Percentiles rank a stretch among this genome's conserved stretches.
These are phyloP conservation scores for Drosophila fuyamai DNA, from an alignment of 1,140 invertebrate genomes.

Conservation along the genomic window DNA sequence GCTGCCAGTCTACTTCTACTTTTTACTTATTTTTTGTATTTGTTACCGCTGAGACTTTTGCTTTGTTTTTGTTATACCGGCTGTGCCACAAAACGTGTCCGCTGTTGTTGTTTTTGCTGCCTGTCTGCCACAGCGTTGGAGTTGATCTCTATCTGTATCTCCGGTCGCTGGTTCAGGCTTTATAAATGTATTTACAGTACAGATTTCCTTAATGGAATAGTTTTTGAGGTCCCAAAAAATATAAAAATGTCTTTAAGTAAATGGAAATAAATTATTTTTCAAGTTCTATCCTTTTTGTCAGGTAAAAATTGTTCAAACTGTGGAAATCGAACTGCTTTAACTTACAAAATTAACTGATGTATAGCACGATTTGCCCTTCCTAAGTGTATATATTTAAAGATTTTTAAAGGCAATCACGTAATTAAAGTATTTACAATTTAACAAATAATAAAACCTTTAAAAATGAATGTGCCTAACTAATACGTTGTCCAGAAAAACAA, in stretches of 20 bases:
- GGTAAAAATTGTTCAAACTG: no score
- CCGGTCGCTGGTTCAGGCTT: conserved; percentile 62
- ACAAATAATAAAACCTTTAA: no score
- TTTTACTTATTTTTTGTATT: conserved; percentile 31
- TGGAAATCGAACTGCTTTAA: no score
- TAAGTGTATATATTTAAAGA: no score
- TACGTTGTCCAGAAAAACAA: no score
- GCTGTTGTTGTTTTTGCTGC: conserved; percentile 41
- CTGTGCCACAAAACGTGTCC: conserved; percentile 79
- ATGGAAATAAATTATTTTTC: no score
- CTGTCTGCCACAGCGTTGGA: conserved; percentile 73
- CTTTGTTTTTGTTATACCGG: conserved; percentile 69
- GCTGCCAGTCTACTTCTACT: conserved; percentile 66
- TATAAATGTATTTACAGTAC: conserved; percentile 35
- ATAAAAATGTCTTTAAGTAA: neutral
- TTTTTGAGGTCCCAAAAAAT: neutral
- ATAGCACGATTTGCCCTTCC: no score
- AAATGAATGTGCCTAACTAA: no score
- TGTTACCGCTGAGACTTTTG: conserved; percentile 17
- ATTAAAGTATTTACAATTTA: no score
- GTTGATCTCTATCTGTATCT: conserved; percentile 79
- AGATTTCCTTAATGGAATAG: neutral
- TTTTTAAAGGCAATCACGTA: no score
- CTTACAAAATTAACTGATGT: no score
- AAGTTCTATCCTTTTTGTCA: no score